These are phyloP conservation scores for Deilephila porcellus DNA, from an alignment of 2,888 invertebrate genomes.

Conservation along the genomic window DNA sequence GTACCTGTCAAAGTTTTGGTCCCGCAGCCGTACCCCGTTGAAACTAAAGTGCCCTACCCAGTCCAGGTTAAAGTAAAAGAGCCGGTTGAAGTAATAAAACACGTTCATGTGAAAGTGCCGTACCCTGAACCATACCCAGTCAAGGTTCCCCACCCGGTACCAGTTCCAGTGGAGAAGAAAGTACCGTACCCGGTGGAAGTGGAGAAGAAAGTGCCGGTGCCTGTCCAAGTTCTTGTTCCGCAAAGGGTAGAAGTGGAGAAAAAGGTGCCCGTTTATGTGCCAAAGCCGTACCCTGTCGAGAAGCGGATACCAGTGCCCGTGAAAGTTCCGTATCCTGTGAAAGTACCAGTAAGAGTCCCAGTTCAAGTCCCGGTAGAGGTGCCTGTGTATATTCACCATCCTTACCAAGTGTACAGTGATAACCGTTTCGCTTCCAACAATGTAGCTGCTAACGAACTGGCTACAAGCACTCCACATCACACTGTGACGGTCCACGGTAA, in stretches of 20 bases:
- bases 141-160: conserved; percentile 72
- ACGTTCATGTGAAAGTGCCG: conserved; percentile 72
- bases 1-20: conserved; percentile 75
- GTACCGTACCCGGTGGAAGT: conserved; percentile 77
- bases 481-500: conserved; percentile 66
- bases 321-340: conserved; percentile 71
- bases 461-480: conserved; percentile 38
- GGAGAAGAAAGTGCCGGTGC: conserved; percentile 76
- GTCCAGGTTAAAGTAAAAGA: conserved; percentile 77
- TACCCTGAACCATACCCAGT: conserved; percentile 81
- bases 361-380: conserved; percentile 67
- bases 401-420: conserved; percentile 55
- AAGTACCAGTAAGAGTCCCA: conserved; percentile 61
- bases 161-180: conserved; percentile 79
- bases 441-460: conserved; percentile 28
- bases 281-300: conserved; percentile 71
- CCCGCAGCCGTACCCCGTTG: conserved; percentile 81
- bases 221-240: conserved; percentile 59
- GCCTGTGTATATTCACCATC: conserved; percentile 67
- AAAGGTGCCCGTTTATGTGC: conserved; percentile 66
- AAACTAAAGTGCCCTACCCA: conserved; percentile 83
- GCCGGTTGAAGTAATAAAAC: conserved; percentile 74
- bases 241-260: conserved; percentile 63
- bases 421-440: conserved; percentile 31
- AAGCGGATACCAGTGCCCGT: conserved; percentile 62